A percentile compares a stretch with the other conserved stretches of the same genome.
Evolutionary conservation across 2,888 invertebrate genomes (phyloP).

Genomic region (Rotaria socialis): DNA sequence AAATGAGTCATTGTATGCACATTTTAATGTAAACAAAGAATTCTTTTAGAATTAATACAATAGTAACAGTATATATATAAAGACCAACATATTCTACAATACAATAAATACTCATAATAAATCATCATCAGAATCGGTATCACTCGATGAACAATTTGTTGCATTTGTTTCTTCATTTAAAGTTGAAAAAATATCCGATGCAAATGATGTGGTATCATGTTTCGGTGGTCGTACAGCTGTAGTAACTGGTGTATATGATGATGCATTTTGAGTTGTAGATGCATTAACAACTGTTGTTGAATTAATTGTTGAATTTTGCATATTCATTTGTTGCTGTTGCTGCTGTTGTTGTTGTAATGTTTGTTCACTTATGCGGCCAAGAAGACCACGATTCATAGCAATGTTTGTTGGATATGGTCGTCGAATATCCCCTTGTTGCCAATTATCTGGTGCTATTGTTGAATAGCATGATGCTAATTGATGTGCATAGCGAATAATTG

Average conservation of each 20-base stretch:
- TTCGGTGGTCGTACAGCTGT: background rate
- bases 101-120: background rate
- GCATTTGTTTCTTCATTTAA: background rate
- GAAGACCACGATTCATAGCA: slow-evolving; percentile 47
- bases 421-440: slow-evolving; percentile 48
- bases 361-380: slow-evolving; percentile 45
- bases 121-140: slow-evolving; percentile 4
- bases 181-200: background rate
- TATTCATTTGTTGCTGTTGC: background rate
- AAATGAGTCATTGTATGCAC: too few relatives aligned
- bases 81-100: background rate
- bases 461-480: slow-evolving; percentile 48
- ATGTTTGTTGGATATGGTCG: slow-evolving; percentile 48
- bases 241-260: background rate
- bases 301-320: background rate
- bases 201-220: slow-evolving; percentile 6
- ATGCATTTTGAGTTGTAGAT: background rate
- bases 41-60: background rate
- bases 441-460: slow-evolving; percentile 48
- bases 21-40: background rate
- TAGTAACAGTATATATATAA: background rate
- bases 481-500: slow-evolving; percentile 47
- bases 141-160: background rate
- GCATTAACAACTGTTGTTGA: background rate
- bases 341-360: background rate